Percentiles rank a stretch among this genome's conserved stretches.
phyloP scores from a whole-genome alignment of 1,140 invertebrate species.

The Saxidomus purpurata region DNA sequence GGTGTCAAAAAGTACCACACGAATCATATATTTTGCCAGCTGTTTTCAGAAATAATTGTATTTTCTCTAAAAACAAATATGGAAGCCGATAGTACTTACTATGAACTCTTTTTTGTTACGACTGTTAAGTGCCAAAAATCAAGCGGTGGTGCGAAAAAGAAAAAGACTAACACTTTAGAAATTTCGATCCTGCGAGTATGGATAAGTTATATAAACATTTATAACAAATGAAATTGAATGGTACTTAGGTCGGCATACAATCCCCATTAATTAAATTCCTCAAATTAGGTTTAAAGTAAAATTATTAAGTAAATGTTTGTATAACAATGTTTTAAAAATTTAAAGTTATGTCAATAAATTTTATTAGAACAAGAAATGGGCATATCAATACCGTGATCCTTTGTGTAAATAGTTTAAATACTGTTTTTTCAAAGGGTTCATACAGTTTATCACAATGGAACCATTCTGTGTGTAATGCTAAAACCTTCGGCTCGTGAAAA shows the following conservation, averaged over 20 bases:
- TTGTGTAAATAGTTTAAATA: background rate
- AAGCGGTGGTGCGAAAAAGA: background rate
- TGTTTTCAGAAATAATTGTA: background rate
- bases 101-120: background rate
- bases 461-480: no score
- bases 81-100: background rate
- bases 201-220: background rate
- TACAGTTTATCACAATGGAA: background rate
- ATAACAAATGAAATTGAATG: background rate
- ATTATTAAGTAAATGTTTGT: background rate
- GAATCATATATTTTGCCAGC: constrained; percentile 18
- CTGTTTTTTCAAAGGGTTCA: background rate
- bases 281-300: background rate
- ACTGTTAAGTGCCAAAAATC: constrained; percentile 8
- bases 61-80: constrained; percentile 22
- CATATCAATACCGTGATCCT: background rate
- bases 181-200: background rate
- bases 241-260: background rate
- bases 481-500: no score
- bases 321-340: background rate
- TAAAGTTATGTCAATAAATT: background rate
- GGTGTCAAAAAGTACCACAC: background rate
- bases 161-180: background rate
- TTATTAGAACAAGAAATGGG: background rate
- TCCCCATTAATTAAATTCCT: background rate